Evolutionary conservation across 2,797 vertebrate genomes (phyloP), one percentile per base, ranked within the genome.

Genomic region (Syndactyla subalaris): DNA sequence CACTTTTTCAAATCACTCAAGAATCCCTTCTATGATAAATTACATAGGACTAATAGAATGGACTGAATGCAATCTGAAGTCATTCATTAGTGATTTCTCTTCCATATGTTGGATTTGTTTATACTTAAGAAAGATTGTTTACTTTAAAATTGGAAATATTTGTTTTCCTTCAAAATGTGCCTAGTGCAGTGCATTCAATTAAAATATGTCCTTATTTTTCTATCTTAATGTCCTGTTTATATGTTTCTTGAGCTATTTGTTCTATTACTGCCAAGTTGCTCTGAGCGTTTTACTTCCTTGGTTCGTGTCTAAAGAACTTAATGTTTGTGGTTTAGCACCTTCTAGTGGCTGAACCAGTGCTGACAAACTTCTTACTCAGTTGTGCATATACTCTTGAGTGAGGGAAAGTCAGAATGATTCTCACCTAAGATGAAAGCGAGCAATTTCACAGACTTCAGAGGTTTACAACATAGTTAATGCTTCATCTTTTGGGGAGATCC

Each of bases 321-420:
- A 4, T 86, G 32, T 80, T 92, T 79, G 85, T 77, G 38, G 45
- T 90, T 88, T 94, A 95, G 96, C 92, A 90, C 93, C 95, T 90
- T 94, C 89, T 96, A 96, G 92, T 95, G 95, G 95, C 77, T 90
- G 57, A 76, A 71, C 12, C n/a, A 62, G 24, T 79, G 90, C 49
- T 94, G 61, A 70, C 75, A 68, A 51, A 67, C 34, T 38, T 72
- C 19, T 32, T 70, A 18, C 29, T 92, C 32, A 39, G 7, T 87
- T 79, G 43, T 92, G 27, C 18, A 5, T 24, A 2, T n/a, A 3
- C 4, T 55, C 8, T 24, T 78, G 12, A 45, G 17, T 23, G 55
- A 91, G 46, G 52, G 45, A 91, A 73, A 46, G 17, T 10, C 29
- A 38, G 1, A 52, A 9, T 39, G 14, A 21, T 66, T 80, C 73